Base-by-base conservation (phyloP, 2,113 vertebrate species). In the Muntiacus muntjak region DNA sequence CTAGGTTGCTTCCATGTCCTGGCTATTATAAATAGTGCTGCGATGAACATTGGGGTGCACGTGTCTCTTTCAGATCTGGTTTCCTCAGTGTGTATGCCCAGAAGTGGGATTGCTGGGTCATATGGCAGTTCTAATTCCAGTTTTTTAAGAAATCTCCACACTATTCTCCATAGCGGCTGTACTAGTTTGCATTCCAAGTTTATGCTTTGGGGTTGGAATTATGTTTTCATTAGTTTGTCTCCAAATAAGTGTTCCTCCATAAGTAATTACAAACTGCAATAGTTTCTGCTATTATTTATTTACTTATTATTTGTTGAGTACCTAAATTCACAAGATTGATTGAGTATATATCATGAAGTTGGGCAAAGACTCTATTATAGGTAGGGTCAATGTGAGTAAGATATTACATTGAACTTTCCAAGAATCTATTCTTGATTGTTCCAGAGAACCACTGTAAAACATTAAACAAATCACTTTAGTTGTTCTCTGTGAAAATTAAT, bases 401-500 rank as follows among this genome's bases (percentile, higher is more conserved):
- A 58, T 89, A 93, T 11, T 89, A 91, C 78, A 91, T 78, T 89
- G 67, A 97, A 79, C 13, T 95, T 96, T 71, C 54, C 58, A 94
- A 92, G n/a, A 92, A 79, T 93, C 54, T 93, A 57, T 94, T 95
- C 78, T 89, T 93, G 26, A 91, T 88, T 74, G 25, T 89, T 40
- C 30, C 25, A 94, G 86, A 91, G 89, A 93, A 89, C n/a, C 82
- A 87, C 47, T 94, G 83, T 93, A 79, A 94, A 52, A 78, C 45
- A 95, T 82, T 97, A 94, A 97, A 62, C 12, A 97, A 86, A 84
- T 93, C 76, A 84, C 43, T 57, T 83, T 82, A 64, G n/a, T 81
- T 88, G 2, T 96, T 96, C 54, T 89, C 15, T 94, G 16, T 97
- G 74, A 94, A 96, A 97, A 94, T 90, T 87, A 96, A 90, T 89